These are phyloP conservation scores for Magallana gigas DNA, from an alignment of 1,140 invertebrate genomes.

Conservation along the genomic window DNA sequence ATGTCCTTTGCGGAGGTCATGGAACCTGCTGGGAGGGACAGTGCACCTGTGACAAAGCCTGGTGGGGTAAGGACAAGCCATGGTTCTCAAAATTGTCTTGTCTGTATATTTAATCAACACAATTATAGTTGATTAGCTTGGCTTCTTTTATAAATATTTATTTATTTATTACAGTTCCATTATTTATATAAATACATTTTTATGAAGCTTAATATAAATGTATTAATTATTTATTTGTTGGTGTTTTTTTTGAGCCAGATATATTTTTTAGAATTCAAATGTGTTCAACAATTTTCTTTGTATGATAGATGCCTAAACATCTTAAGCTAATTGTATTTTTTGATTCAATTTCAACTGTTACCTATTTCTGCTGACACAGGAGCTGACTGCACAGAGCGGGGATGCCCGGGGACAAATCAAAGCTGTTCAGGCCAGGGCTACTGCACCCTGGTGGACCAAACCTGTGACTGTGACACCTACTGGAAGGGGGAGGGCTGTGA, in stretches of 20 bases:
- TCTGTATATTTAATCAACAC: too few relatives aligned
- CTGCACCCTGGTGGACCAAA: constrained; percentile 73
- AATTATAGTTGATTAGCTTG: too few relatives aligned
- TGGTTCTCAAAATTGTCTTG: too few relatives aligned
- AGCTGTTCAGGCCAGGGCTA: constrained; percentile 77
- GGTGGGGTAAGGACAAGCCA: constrained; percentile 64
- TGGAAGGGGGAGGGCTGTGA: constrained; percentile 72
- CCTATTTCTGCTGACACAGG: constrained; percentile 48
- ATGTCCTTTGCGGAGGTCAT: constrained; percentile 59
- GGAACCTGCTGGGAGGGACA: constrained; percentile 58
- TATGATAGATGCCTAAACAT: too few relatives aligned
- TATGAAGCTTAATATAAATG: too few relatives aligned
- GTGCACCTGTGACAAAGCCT: constrained; percentile 64
- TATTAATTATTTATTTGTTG: too few relatives aligned
- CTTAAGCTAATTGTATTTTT: not conserved
- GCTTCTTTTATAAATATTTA: too few relatives aligned
- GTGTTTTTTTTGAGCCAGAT: too few relatives aligned
- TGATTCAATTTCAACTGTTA: not conserved
- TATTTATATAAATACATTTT: too few relatives aligned
- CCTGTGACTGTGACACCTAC: constrained; percentile 66
- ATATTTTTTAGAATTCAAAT: too few relatives aligned
- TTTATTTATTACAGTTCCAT: too few relatives aligned
- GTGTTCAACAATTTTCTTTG: too few relatives aligned
- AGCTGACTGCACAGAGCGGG: constrained; percentile 60
- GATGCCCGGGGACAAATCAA: constrained; percentile 67